Evolutionary conservation across 2,113 vertebrate genomes (phyloP).

Genomic region (Athene noctua): DNA sequence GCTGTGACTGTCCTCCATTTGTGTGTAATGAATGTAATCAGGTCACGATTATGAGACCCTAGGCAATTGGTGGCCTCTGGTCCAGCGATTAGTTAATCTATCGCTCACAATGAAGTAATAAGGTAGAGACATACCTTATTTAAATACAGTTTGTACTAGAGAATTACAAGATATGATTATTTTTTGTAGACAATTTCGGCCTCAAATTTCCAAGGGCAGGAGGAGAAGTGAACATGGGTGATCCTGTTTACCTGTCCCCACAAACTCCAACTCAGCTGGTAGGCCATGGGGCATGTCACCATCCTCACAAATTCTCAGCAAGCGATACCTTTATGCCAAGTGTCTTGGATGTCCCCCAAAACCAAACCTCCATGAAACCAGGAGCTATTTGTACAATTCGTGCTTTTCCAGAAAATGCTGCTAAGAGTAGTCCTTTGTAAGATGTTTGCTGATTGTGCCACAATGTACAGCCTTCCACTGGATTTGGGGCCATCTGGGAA

Average conservation of each 20-base stretch:
- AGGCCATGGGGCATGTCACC: not conserved
- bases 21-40: not conserved
- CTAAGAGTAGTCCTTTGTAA: not conserved
- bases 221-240: not conserved
- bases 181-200: not conserved
- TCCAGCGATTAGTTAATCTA: not conserved
- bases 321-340: not conserved
- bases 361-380: not conserved
- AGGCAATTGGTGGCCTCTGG: not conserved
- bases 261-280: not conserved
- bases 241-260: not conserved
- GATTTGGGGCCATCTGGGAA: not conserved
- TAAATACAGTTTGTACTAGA: not conserved
- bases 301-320: not conserved
- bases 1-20: not conserved
- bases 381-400: not conserved
- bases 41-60: not conserved
- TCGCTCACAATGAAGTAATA: not conserved
- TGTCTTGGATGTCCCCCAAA: not conserved
- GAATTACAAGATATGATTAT: not conserved
- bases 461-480: not conserved
- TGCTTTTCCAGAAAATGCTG: not conserved
- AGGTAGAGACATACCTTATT: not conserved
- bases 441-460: not conserved
- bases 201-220: not conserved